These are phyloP conservation scores for Drosophila lacteicornis DNA, from an alignment of 1,140 invertebrate species.

Conservation along the genomic window DNA sequence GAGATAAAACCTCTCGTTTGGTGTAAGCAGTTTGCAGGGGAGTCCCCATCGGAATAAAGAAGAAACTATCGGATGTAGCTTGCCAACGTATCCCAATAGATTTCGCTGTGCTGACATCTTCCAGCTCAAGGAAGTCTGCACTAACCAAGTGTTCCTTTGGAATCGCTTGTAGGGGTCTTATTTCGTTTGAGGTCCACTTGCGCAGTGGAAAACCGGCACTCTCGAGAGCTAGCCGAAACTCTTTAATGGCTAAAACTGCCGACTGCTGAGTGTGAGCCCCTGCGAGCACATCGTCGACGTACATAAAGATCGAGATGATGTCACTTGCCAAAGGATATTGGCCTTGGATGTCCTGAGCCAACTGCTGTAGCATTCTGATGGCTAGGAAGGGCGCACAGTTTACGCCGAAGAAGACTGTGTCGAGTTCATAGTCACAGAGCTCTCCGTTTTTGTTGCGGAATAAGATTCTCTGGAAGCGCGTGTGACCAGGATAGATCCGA, in stretches of 20 bases:
- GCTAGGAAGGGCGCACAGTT: too few relatives aligned
- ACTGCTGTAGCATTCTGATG: too few relatives aligned
- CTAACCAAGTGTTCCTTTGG: not conserved
- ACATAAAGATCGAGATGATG: not conserved
- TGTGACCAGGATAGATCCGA: too few relatives aligned
- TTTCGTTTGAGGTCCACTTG: not conserved
- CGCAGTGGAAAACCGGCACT: not conserved
- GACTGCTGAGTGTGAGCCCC: not conserved
- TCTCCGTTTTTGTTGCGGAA: not conserved
- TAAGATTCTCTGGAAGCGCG: not conserved
- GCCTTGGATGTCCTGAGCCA: too few relatives aligned
- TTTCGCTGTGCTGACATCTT: not conserved
- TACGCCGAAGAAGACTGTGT: too few relatives aligned
- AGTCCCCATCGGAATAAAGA: not conserved
- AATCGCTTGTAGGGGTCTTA: not conserved
- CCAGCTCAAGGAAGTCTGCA: not conserved
- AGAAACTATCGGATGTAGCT: slow-evolving; percentile 1
- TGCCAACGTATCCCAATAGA: slow-evolving; percentile 18
- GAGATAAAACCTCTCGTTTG: too few relatives aligned
- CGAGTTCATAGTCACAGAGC: not conserved
- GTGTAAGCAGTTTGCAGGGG: too few relatives aligned
- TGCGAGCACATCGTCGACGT: not conserved
- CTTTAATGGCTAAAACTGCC: not conserved
- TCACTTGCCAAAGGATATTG: not conserved
- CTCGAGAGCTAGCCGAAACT: not conserved